Evolutionary conservation across 2,797 vertebrate genomes (phyloP), one percentile per base, ranked within the genome.

Genomic region (Acipenser oxyrinchus): DNA sequence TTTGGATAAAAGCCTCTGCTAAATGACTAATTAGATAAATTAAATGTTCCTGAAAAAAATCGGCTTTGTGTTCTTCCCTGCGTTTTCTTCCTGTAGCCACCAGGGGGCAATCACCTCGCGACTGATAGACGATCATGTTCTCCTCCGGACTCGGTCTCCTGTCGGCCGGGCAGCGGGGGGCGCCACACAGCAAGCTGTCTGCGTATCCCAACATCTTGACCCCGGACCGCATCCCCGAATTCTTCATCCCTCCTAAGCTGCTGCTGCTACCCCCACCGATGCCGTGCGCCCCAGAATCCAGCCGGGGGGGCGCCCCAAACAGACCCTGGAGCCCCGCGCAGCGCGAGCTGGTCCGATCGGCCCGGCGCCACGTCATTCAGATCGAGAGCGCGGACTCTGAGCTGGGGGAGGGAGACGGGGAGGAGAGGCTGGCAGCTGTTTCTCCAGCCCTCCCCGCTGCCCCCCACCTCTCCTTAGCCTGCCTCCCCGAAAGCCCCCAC

Each of bases 131-230:
- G 23, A 37, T 57, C 63, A 68, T 75, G 76, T 79, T 79, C 53
- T 59, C 74, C 55, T 66, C 76, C 1, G 71, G 67, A 55, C 74
- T 62, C 69, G 71, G 23, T 4, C 23, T 37, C 23, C 23, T 37
- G 23, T 2, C 23, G 23, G 23, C 23, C 2, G 66, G n/a, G 1
- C n/a, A n/a, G 52, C 6, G 0, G n/a, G 10, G 10, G 37, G 64
- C 4, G 9, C 8, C 2, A 1, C 2, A 6, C 64, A 1, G 8
- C 4, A 55, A 55, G 1, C 48, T 55, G 2, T 51, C 66, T 6
- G 18, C 75, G 48, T 82, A 71, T n/a, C 81, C 78, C 49, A 82
- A 86, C 15, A 76, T 87, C 15, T 72, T 87, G 68, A 87, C 85
- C 0, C 84, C 85, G 0, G 83, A 86, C 6, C 73, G 76, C 52